Percentiles rank a stretch among this genome's conserved stretches.
These are phyloP conservation scores for Archocentrus centrarchus DNA, from an alignment of 2,113 vertebrate species.

Conservation along the genomic window DNA sequence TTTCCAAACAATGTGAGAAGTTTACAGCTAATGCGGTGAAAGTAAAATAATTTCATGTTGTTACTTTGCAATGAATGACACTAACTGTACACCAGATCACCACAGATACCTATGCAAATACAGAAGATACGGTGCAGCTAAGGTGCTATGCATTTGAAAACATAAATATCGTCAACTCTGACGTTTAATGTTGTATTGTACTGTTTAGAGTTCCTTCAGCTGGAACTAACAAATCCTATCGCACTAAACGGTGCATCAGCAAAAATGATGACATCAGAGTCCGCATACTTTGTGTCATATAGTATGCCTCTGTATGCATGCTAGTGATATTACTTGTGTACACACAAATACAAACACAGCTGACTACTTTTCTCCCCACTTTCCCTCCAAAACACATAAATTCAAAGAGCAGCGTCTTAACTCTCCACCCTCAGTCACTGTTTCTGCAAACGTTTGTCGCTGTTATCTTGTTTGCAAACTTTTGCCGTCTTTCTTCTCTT, in stretches of 20 bases:
- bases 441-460: slow-evolving; percentile 60
- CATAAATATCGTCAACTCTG: neutral
- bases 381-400: slow-evolving; percentile 7
- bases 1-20: neutral
- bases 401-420: slow-evolving; percentile 8
- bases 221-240: neutral
- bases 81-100: neutral
- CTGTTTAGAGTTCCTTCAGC: neutral
- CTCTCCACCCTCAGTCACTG: slow-evolving; percentile 17
- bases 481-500: slow-evolving; percentile 5
- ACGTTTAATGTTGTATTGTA: neutral
- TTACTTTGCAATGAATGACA: neutral
- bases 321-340: neutral
- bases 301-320: neutral
- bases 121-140: neutral
- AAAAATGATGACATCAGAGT: neutral
- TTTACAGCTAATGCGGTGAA: too few species aligned
- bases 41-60: neutral
- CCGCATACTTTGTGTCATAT: neutral
- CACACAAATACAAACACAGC: slow-evolving; percentile 10
- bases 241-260: neutral
- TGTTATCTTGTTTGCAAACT: slow-evolving; percentile 54
- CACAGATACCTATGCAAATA: neutral
- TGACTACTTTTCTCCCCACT: slow-evolving; percentile 6
- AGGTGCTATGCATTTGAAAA: neutral